These are phyloP conservation scores for Blera fallax DNA, from an alignment of 2,888 invertebrate genomes.

Conservation along the genomic window DNA sequence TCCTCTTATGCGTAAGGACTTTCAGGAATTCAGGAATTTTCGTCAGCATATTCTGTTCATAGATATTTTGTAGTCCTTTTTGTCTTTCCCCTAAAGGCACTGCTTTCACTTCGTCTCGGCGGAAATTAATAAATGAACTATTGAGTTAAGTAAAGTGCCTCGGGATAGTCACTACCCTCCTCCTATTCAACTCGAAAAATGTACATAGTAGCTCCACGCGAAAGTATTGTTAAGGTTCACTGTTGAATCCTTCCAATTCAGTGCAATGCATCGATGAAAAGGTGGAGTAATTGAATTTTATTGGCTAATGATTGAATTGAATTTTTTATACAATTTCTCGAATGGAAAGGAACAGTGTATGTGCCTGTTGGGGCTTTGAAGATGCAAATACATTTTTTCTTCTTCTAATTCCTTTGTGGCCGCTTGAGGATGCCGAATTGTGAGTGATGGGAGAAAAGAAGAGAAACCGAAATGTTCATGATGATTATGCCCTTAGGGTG, in stretches of 20 bases:
- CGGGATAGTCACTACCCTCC: background rate
- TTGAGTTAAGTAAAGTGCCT: slow-evolving; percentile 18
- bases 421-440: background rate
- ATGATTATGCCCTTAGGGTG: background rate
- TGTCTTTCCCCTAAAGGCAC: background rate
- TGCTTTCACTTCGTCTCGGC: background rate
- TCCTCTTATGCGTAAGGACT: background rate
- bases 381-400: slow-evolving; percentile 38
- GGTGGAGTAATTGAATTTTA: slow-evolving; percentile 18
- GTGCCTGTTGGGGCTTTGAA: background rate
- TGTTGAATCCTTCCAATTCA: background rate
- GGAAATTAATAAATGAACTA: slow-evolving; percentile 25
- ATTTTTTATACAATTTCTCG: background rate
- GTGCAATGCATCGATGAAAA: background rate
- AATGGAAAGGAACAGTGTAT: background rate
- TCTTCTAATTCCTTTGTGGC: slow-evolving; percentile 4
- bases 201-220: background rate
- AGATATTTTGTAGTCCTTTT: background rate
- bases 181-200: background rate
- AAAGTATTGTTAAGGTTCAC: background rate
- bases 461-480: background rate
- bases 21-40: background rate
- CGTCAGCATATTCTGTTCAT: background rate
- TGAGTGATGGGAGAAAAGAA: background rate
- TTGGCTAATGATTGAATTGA: slow-evolving; percentile 28